Conservation (phyloP, 2,797 vertebrate species). For the Eulemur rubriventer region DNA sequence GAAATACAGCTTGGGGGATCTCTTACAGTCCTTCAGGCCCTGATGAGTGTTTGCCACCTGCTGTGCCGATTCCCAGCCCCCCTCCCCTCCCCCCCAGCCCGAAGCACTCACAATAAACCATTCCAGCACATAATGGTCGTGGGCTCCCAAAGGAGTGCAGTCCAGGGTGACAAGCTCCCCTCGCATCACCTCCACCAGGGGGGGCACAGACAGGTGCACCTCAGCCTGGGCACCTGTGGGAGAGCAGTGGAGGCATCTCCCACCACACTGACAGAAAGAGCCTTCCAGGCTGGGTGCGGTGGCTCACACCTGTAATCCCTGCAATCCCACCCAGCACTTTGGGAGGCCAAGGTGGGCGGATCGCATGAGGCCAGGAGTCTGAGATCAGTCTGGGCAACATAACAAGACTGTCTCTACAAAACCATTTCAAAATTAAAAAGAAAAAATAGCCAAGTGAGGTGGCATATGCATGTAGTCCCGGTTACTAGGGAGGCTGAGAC, state of each 20-base stretch:
- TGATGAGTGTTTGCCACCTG: background rate
- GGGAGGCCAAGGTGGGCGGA: background rate
- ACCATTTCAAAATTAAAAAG: background rate
- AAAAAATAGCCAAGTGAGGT: background rate
- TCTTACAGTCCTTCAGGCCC: background rate
- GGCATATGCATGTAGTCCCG: background rate
- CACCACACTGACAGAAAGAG: background rate
- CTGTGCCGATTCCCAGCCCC: fast-evolving
- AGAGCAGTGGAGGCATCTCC: background rate
- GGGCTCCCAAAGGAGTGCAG: constrained; percentile 78
- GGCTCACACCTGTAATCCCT: background rate
- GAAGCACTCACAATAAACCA: constrained; percentile 90
- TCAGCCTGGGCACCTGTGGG: constrained; percentile 82
- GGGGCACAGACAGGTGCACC: constrained; percentile 80
- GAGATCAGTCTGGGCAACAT: background rate
- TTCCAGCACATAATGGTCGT: constrained; percentile 78
- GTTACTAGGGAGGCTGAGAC: background rate
- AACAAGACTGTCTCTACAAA: background rate
- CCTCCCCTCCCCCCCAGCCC: background rate
- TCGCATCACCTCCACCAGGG: constrained; percentile 85
- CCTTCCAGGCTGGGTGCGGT: background rate
- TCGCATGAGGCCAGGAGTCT: background rate
- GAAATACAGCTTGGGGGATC: background rate
- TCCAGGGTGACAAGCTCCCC: constrained; percentile 83
- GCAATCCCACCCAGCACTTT: background rate